Base-by-base conservation (phyloP, 2,888 invertebrate genomes). In the Drosophila parthenogenetica region DNA sequence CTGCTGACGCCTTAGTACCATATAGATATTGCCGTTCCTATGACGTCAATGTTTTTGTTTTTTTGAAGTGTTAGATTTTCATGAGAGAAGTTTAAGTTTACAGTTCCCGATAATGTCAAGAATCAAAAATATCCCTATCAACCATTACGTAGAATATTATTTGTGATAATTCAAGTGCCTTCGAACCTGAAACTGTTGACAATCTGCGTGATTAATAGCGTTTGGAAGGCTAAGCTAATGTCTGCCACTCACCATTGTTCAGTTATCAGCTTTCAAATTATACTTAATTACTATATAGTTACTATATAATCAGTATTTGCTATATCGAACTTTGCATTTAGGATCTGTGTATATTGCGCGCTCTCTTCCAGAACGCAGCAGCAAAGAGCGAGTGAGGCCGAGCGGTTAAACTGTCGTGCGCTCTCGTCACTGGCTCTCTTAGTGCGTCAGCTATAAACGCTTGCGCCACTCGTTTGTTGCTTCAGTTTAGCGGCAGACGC, bases 401-500 rank as follows among this genome's bases (percentile, higher is more conserved):
- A 19, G 51, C 0, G 2, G n/a, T 45, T 43, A 11, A 39, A 16
- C 49, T 29, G 29, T 8, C 2, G 8, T 1, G 22, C 32, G 32
- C 53, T 29, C 39, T 57, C 17, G 37, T 7, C 25, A 2, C 3
- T 49, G 13, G 1, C 48, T 17, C 57, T 25, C 25, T 22, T 7
- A n/a, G 1, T 16, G 13, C 5, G 8, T 14, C 45, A 37, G 35
- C 73, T 68, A 80, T 77, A 77, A 80, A 80, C 65, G 48, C 19
- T 73, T 54, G 74, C 63, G 67, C 40, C 8, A 14, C 51, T 43
- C 51, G 50, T 40, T 58, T 16, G 45, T 49, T 11, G 48, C 11
- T 17, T 68, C 51, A 79, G 77, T 79, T 69, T 63, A 48, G 19
- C 42, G 67, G 63, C 40, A 77, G 55, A 63, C 64, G 66, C 60